Evolutionary conservation across 2,113 vertebrate genomes (phyloP).

Genomic region (Crotophaga sulcirostris): DNA sequence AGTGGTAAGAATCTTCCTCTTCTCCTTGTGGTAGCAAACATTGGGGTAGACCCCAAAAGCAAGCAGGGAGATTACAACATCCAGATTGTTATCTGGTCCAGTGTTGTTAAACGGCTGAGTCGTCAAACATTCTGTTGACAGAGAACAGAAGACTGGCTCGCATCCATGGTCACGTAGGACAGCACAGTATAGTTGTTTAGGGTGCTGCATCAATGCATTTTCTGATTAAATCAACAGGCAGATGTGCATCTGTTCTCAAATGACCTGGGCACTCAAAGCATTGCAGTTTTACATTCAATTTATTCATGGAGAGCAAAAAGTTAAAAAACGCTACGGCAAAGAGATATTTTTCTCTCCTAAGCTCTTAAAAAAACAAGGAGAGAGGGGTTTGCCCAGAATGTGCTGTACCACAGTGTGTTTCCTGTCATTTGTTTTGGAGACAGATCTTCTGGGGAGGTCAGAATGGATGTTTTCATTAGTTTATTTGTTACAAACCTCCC

Average conservation of each 20-base stretch:
- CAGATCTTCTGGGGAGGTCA: neutral
- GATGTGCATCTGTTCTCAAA: neutral
- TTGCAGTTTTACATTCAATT: neutral
- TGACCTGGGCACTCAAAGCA: neutral
- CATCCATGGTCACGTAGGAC: neutral
- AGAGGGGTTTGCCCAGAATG: neutral
- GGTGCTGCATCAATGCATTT: neutral
- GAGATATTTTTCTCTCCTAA: neutral
- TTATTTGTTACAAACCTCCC: constrained; percentile 18
- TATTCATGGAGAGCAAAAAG: neutral
- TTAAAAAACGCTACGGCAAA: neutral
- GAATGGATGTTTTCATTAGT: neutral
- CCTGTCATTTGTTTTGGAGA: constrained; percentile 40
- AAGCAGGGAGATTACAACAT: constrained; percentile 93
- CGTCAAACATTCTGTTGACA: constrained; percentile 85
- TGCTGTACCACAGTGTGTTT: constrained; percentile 16
- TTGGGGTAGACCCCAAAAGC: constrained; percentile 94
- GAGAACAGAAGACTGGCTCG: constrained; percentile 13
- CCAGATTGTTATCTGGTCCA: constrained; percentile 93
- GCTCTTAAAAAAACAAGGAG: neutral
- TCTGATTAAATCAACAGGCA: neutral
- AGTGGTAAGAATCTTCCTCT: constrained; percentile 94
- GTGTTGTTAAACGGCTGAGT: constrained; percentile 89
- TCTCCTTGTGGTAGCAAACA: constrained; percentile 97
- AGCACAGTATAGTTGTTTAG: neutral